These are phyloP conservation scores for Margarornis squamiger DNA, from an alignment of 2,797 vertebrate species.

Conservation along the genomic window DNA sequence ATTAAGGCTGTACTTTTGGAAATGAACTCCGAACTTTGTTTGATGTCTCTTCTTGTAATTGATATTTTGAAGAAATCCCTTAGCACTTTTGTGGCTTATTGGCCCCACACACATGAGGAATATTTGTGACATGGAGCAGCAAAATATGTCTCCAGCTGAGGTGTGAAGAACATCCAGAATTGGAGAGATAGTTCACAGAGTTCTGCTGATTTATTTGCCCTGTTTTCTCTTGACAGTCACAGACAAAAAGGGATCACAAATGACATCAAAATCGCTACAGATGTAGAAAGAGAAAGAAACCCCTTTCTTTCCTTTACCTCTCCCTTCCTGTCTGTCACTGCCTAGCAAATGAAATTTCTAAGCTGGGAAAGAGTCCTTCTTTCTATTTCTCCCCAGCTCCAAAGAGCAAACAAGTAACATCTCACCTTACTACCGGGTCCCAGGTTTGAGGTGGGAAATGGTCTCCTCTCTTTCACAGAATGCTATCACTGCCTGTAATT, in stretches of 20 bases:
- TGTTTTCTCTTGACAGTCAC: background rate
- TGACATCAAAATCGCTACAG: background rate
- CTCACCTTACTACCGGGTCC: background rate
- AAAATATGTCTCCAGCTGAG: constrained; percentile 16
- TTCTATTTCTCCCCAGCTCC: background rate
- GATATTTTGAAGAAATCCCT: background rate
- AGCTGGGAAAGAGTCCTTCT: background rate
- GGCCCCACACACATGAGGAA: background rate
- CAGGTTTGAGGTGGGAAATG: background rate
- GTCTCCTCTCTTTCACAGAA: background rate
- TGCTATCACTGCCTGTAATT: background rate
- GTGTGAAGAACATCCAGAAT: background rate
- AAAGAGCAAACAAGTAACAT: background rate
- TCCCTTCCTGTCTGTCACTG: background rate
- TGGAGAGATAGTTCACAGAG: background rate
- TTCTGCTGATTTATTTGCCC: background rate
- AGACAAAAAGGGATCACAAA: background rate
- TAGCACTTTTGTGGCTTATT: background rate
- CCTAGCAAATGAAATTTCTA: background rate
- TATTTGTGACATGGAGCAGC: constrained; percentile 14
- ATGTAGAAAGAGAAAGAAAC: background rate
- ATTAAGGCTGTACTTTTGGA: constrained; percentile 17
- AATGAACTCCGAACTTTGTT: background rate
- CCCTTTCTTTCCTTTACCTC: background rate
- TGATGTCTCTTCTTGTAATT: constrained; percentile 21